Base-by-base conservation (phyloP, 2,888 invertebrate genomes). In the Leptopilina myrica region DNA sequence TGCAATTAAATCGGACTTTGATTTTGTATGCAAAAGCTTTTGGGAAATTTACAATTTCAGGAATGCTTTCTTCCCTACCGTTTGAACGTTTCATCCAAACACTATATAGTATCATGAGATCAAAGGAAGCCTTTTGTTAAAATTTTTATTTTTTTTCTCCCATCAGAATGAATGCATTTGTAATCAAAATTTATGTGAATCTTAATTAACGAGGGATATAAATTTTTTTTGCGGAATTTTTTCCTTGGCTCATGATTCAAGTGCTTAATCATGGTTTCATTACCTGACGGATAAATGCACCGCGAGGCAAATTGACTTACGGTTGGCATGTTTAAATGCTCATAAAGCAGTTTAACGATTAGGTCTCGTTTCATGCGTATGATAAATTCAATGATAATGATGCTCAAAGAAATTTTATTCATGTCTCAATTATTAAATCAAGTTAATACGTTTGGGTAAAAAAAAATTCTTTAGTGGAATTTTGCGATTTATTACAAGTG, bases 331-430 rank as follows among this genome's bases (percentile, higher is more conserved):
- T 40, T 40, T 73, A 73, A 73, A 73, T 59, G 73, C 33, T 56
- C 56, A 73, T 73, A 73, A 73, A 73, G 73, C 40, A n/a, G 73
- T 73, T 73, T 73, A 73, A 73, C 56, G 73, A 73, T 56, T 73
- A 40, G 56, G 73, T 73, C 73, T 73, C 53, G 56, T 73, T 73
- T 73, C 20, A 69, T 53, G 53, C 46, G 67, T 43, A 20, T 69
- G 20, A 46, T 9, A 33, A 26, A 26, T 8, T 53, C 33, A 20
- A 73, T 73, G 73, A 73, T 53, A 33, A 73, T 73, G 53, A 56
- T 4, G 26, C 33, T n/a, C 2, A 66, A 66, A n/a, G n/a, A 56
- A 14, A 26, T 11, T 56, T 56, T 53, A 73, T 12, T 53, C 69
- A 73, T 33, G 26, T 73, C 53, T 56, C 69, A 73, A 56, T 73